A percentile compares a stretch with the other conserved stretches of the same genome.
phyloP scores from a whole-genome alignment of 2,888 invertebrate species.

The Epinotia brunnichana region DNA sequence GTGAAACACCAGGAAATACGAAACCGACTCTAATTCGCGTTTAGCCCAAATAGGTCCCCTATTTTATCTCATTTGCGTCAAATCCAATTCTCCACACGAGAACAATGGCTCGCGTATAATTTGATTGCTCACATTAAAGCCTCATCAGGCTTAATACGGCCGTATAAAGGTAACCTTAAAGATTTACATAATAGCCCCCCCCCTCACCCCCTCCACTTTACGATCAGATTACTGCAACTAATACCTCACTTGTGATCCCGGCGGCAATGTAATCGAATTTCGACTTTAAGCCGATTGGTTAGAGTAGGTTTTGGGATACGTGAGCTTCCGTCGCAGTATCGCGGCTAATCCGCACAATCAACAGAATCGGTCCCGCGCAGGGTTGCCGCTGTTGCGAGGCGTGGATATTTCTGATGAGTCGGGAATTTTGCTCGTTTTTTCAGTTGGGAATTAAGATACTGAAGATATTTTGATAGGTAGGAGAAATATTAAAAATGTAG shows the following conservation, averaged over 20 bases:
- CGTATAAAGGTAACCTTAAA: constrained; percentile 35
- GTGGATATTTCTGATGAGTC: too few relatives aligned
- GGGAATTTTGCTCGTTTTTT: too few relatives aligned
- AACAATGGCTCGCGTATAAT: constrained; percentile 34
- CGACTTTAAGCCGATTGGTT: neutral
- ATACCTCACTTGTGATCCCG: constrained; percentile 40
- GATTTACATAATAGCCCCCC: constrained; percentile 41
- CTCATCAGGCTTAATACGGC: constrained; percentile 33
- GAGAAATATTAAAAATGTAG: too few relatives aligned
- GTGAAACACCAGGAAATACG: neutral
- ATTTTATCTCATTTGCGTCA: constrained; percentile 10
- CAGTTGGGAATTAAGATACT: too few relatives aligned
- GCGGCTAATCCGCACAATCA: constrained; percentile 39
- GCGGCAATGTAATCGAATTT: neutral
- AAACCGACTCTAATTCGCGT: neutral
- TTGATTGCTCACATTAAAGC: constrained; percentile 37
- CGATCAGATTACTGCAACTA: constrained; percentile 41
- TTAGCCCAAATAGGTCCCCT: neutral
- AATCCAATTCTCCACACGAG: constrained; percentile 14
- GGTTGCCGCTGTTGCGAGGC: neutral
- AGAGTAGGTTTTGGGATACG: neutral
- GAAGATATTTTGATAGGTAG: too few relatives aligned
- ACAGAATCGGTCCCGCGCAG: constrained; percentile 28
- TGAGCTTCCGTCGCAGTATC: constrained; percentile 19
- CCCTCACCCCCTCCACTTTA: neutral